Evolutionary conservation across 2,888 invertebrate genomes (phyloP), one percentile per base, ranked within the genome.

Genomic region (Xestia rhomboidea): DNA sequence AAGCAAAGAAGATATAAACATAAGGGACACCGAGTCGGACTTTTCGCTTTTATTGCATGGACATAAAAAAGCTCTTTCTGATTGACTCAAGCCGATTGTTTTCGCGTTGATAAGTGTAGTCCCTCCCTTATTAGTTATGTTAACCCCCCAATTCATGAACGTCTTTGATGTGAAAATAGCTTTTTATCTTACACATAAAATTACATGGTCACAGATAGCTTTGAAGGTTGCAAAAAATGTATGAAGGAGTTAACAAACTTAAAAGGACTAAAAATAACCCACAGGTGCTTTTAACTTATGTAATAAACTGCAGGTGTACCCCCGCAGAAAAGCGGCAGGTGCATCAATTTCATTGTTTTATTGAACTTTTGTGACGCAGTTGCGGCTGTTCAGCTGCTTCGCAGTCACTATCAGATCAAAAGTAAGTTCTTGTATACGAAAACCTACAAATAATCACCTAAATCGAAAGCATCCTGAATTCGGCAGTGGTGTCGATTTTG

Each of bases 391-490:
- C 6, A 44, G n/a, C 30, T 54, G 73, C 30, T 54, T 6, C 8
- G 15, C 24, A 24, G 24, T 6, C 13, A 15, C 21, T 60, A 18
- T 30, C 18, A 3, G 15, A 27, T 60, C 30, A 8, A 30, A 18
- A 2, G 27, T 60, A 62, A 34, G 21, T 10, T 30, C 27, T 30
- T 10, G 7, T 15, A 2, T 30, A 30, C 3, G 4, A 51, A 68
- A 21, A 41, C 6, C 30, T 79, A 69, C 77, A 68, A 77, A 15
- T 44, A 79, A n/a, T 79, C 69, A 79, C 79, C 8, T 6, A 24
- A 76, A 49, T 67, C 13, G 6, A 41, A 49, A 60, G n/a, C n/a
- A 21, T 41, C 27, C 3, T 8, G 27, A n/a, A n/a, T n/a, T n/a
- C n/a, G n/a, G n/a, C n/a, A n/a, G n/a, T n/a, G n/a, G n/a, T n/a